Conservation (phyloP, 2,797 vertebrate species). For the Melanotaenia nigrans region DNA sequence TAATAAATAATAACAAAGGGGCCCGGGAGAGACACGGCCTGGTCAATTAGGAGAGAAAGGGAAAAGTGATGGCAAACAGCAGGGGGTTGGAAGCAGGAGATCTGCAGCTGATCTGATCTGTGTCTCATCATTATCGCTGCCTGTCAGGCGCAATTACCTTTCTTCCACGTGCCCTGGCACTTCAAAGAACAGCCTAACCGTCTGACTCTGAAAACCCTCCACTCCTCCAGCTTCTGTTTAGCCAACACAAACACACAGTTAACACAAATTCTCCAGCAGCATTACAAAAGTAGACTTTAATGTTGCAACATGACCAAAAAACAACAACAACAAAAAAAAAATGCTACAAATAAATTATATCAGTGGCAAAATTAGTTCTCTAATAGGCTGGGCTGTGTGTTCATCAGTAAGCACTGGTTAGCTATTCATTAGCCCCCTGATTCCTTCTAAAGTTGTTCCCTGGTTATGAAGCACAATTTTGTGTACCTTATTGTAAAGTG, state of each 20-base stretch:
- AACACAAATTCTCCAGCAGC: constrained; percentile 4
- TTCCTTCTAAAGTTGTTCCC: no score
- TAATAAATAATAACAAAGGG: constrained; percentile 99
- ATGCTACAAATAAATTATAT: background rate
- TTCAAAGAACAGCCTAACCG: constrained; percentile 91
- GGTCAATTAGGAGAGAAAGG: constrained; percentile 93
- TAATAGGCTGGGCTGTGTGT: no score
- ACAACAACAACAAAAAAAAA: background rate
- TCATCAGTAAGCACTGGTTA: no score
- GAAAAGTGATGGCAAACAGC: constrained; percentile 89
- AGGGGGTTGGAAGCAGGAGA: constrained; percentile 84
- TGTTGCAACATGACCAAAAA: constrained; percentile 1
- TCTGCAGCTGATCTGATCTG: constrained; percentile 88
- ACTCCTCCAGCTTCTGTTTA: constrained; percentile 68
- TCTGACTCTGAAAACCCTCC: constrained; percentile 85
- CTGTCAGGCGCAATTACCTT: constrained; percentile 95
- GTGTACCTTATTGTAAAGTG: no score
- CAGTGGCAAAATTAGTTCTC: background rate
- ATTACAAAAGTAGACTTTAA: constrained; percentile 18
- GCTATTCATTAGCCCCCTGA: no score
- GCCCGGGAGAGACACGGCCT: constrained; percentile 87
- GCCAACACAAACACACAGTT: constrained; percentile 19
- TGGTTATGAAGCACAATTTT: no score
- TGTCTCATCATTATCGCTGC: constrained; percentile 91
- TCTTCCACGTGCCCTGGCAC: constrained; percentile 75